Conservation (phyloP, 2,113 vertebrate species). For the Mus pahari region DNA sequence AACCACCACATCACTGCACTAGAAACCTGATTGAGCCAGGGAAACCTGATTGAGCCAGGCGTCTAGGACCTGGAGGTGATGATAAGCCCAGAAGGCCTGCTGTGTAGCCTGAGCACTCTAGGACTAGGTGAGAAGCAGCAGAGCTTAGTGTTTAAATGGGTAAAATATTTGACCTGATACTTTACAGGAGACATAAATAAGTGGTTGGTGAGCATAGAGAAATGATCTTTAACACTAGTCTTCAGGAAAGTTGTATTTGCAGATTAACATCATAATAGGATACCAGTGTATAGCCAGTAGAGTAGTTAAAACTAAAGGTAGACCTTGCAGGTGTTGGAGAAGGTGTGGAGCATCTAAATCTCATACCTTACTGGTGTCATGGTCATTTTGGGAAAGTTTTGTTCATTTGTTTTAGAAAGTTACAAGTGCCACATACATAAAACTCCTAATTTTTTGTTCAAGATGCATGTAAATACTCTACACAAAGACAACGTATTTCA, state of each 20-base stretch:
- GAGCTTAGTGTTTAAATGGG: neutral
- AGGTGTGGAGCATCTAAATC: neutral
- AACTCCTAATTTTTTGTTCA: neutral
- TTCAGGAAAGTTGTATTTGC: neutral
- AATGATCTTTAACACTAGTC: neutral
- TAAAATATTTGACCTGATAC: neutral
- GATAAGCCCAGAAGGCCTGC: neutral
- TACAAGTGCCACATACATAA: neutral
- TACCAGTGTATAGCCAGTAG: neutral
- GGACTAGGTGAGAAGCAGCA: neutral
- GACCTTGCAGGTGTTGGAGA: neutral
- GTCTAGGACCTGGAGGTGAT: neutral
- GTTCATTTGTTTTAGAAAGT: neutral
- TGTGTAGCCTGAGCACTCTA: neutral
- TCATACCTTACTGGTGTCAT: neutral
- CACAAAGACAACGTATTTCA: neutral
- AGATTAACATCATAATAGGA: neutral
- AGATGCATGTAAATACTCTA: neutral
- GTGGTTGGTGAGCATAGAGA: neutral
- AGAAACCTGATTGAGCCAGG: neutral
- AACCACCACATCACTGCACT: neutral
- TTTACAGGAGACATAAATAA: neutral
- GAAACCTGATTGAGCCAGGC: neutral
- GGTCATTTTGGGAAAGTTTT: neutral
- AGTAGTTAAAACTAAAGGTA: neutral